Conservation (phyloP, 2,888 invertebrate species). For the Leptogaster cylindrica region DNA sequence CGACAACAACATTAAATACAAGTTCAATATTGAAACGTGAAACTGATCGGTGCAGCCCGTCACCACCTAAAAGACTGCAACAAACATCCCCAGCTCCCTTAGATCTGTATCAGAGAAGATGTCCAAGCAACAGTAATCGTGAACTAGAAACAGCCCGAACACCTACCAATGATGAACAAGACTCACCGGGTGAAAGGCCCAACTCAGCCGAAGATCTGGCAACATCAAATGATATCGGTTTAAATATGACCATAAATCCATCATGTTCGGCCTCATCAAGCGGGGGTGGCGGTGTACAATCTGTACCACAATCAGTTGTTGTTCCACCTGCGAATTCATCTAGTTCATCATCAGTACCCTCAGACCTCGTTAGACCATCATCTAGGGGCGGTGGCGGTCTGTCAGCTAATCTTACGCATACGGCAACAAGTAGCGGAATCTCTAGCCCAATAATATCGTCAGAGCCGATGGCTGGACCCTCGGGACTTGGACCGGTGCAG, state of each 20-base stretch:
- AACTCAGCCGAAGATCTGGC: constrained; percentile 68
- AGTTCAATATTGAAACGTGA: constrained; percentile 54
- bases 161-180: constrained; percentile 48
- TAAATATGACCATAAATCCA: constrained; percentile 70
- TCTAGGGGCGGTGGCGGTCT: constrained; percentile 52
- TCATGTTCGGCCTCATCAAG: constrained; percentile 58
- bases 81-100: constrained; percentile 56
- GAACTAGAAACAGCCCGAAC: constrained; percentile 50
- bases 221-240: constrained; percentile 68
- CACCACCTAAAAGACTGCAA: constrained; percentile 53
- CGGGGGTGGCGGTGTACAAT: constrained; percentile 61
- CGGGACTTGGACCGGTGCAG: constrained; percentile 84
- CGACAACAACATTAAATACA: constrained; percentile 58
- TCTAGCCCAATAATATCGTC: constrained; percentile 54
- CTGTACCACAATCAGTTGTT: constrained; percentile 57
- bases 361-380: constrained; percentile 55
- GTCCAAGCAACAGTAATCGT: constrained; percentile 49
- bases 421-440: constrained; percentile 51
- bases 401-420: constrained; percentile 49
- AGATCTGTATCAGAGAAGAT: constrained; percentile 61
- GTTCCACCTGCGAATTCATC: constrained; percentile 51
- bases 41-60: constrained; percentile 58
- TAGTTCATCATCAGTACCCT: constrained; percentile 49
- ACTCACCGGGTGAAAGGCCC: constrained; percentile 56
- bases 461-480: constrained; percentile 70